These are phyloP conservation scores for Diachrysia chrysitis DNA, from an alignment of 2,888 invertebrate species.

Conservation along the genomic window DNA sequence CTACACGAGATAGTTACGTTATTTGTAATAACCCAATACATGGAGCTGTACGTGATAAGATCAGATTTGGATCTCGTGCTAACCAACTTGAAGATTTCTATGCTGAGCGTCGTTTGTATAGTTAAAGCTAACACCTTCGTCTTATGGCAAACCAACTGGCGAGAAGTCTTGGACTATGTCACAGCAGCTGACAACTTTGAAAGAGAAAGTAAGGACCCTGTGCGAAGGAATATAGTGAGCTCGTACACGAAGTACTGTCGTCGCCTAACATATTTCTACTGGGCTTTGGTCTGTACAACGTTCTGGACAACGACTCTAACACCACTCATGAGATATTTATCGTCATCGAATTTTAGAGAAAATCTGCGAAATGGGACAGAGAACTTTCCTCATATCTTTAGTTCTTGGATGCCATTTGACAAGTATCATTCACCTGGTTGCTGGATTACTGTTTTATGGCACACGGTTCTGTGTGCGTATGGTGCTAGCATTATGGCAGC, in stretches of 20 bases:
- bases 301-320: conserved; percentile 67
- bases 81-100: conserved; percentile 81
- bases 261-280: conserved; percentile 75
- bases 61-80: conserved; percentile 75
- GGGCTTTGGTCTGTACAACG: conserved; percentile 77
- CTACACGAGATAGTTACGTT: conserved; percentile 70
- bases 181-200: conserved; percentile 78
- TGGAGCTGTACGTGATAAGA: conserved; percentile 77
- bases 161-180: conserved; percentile 73
- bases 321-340: conserved; percentile 72
- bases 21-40: conserved; percentile 77
- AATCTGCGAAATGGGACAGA: conserved; percentile 73
- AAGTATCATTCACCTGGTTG: conserved; percentile 76
- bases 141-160: conserved; percentile 77
- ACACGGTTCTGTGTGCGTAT: conserved; percentile 68
- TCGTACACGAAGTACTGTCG: conserved; percentile 78
- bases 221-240: conserved; percentile 67
- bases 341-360: conserved; percentile 70
- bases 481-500: conserved; percentile 75
- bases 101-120: conserved; percentile 79
- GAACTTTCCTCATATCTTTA: conserved; percentile 80
- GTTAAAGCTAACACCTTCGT: conserved; percentile 76
- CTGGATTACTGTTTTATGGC: conserved; percentile 78
- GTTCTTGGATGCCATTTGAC: conserved; percentile 82
- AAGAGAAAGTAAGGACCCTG: conserved; percentile 64